Evolutionary conservation across 2,888 invertebrate genomes (phyloP), one percentile per base, ranked within the genome.

Genomic region (Clunio marinus): DNA sequence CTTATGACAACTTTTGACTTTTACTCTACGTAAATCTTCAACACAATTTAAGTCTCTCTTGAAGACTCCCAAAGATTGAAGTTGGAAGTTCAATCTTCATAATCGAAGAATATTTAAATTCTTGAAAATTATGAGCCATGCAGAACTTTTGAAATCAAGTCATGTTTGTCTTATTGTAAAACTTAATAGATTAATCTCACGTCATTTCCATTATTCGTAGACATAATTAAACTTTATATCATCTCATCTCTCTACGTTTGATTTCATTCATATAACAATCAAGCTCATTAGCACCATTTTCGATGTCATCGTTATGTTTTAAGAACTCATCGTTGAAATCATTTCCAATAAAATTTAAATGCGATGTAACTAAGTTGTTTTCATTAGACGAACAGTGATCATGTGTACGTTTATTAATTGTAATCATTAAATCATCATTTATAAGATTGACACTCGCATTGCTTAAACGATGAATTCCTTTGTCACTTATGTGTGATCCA

Each of bases 191-290:
- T n/a, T n/a, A n/a, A n/a, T n/a, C n/a, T n/a, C n/a, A n/a, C n/a
- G n/a, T n/a, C n/a, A n/a, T n/a, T n/a, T n/a, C n/a, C n/a, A n/a
- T n/a, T n/a, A n/a, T n/a, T n/a, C n/a, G n/a, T n/a, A n/a, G n/a
- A n/a, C n/a, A n/a, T n/a, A n/a, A n/a, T 27, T 13, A 57, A 24
- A 24, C 27, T 8, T 24, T 10, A 17, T 27, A 20, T 66, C 55
- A 66, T 35, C 60, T 60, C 20, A 20, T 15, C 20, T 60, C 60
- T n/a, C 66, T 20, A 8, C 7, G 27, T 13, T 66, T 66, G 27
- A 66, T 66, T 55, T 66, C 66, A n/a, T 66, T 66, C 66, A 66
- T 66, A 15, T 66, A 66, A 55, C 22, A 51, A 35, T 55, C 55
- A 17, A 66, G 35, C 20, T 66, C 66, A 15, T 66, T 63, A 63